phyloP scores from a whole-genome alignment of 2,113 vertebrate genomes.

The Noturus placidus region DNA sequence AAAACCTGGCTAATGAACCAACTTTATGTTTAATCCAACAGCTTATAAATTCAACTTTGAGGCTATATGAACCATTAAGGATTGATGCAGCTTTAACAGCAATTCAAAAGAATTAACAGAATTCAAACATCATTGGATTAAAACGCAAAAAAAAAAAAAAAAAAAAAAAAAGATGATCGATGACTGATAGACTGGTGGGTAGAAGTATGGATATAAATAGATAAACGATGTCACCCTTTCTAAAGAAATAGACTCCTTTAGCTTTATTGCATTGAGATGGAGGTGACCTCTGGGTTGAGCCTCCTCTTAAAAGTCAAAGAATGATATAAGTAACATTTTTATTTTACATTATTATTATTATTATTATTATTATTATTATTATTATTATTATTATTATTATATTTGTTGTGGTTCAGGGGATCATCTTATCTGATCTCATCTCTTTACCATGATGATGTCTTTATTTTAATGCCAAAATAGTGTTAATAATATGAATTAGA shows the following conservation, averaged over 20 bases:
- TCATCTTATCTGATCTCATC: background rate
- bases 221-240: background rate
- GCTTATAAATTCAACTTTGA: background rate
- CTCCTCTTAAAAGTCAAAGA: background rate
- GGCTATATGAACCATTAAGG: background rate
- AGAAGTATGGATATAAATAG: background rate
- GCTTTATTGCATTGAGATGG: background rate
- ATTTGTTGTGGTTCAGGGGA: background rate
- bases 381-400: background rate
- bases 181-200: background rate
- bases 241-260: background rate
- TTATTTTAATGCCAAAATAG: background rate
- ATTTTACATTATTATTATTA: too few species aligned
- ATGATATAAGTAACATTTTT: too few species aligned
- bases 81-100: background rate
- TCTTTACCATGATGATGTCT: background rate
- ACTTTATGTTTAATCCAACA: background rate
- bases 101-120: too few species aligned
- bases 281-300: background rate
- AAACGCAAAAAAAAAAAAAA: background rate
- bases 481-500: background rate
- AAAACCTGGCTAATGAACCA: background rate
- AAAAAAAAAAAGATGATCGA: background rate
- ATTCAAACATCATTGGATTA: background rate
- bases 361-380: too few species aligned